These are phyloP conservation scores for Listrodromus nycthemerus DNA, from an alignment of 2,888 invertebrate species.

Conservation along the genomic window DNA sequence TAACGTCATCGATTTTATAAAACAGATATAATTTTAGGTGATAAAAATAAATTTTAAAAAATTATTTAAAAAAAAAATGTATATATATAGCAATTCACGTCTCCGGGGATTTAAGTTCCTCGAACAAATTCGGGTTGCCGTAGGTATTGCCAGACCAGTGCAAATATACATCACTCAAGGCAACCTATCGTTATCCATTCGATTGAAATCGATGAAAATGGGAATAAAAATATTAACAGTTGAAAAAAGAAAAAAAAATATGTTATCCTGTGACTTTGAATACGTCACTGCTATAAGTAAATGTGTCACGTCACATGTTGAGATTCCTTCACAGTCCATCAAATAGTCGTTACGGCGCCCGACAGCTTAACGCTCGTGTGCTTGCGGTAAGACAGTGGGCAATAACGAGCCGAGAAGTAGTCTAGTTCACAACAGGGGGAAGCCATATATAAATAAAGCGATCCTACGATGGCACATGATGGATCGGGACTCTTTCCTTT, in stretches of 20 bases:
- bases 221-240: no score
- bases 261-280: constrained; percentile 6
- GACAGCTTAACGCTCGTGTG: constrained; percentile 46
- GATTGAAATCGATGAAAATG: not conserved
- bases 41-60: not conserved
- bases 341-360: constrained; percentile 55
- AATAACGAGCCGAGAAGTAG: constrained; percentile 54
- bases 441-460: constrained; percentile 35
- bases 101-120: not conserved
- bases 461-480: constrained; percentile 44
- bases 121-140: not conserved
- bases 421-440: constrained; percentile 44
- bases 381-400: constrained; percentile 30
- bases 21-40: not conserved
- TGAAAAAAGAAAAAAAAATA: not conserved
- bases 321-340: constrained; percentile 66
- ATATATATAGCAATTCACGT: no score
- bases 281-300: constrained; percentile 47
- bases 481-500: constrained; percentile 49
- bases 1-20: not conserved
- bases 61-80: not conserved
- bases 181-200: constrained; percentile 1
- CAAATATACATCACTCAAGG: not conserved
- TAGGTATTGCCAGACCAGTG: not conserved
- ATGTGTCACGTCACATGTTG: constrained; percentile 56